Percentiles rank a stretch among this genome's conserved stretches.
phyloP scores from a whole-genome alignment of 2,113 vertebrate species.

The Pseudorectes ferrugineus region DNA sequence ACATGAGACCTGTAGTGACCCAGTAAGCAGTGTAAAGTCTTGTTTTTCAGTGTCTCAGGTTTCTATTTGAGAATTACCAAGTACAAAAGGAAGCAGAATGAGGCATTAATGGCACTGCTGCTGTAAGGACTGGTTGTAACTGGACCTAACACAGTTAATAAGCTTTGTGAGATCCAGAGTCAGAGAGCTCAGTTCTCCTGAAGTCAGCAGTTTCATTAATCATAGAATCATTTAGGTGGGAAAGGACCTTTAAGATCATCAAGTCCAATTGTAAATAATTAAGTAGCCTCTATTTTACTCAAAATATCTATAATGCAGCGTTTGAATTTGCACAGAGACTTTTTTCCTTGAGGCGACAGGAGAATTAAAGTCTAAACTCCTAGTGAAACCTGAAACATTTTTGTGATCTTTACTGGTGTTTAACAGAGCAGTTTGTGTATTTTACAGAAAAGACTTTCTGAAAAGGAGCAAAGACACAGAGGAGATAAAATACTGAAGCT shows the following conservation, averaged over 20 bases:
- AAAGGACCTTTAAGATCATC: neutral
- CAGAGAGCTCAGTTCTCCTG: neutral
- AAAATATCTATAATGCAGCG: neutral
- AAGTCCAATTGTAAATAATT: neutral
- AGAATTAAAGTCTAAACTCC: neutral
- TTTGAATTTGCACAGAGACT: neutral
- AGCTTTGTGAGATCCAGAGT: neutral
- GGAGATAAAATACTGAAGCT: neutral
- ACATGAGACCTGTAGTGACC: neutral
- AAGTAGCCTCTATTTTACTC: neutral
- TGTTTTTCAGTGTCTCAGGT: neutral
- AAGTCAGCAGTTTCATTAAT: neutral
- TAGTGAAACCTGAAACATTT: neutral
- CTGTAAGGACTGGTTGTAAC: neutral
- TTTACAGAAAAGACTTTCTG: neutral
- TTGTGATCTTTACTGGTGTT: neutral
- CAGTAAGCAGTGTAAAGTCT: neutral
- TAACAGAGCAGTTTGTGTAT: neutral
- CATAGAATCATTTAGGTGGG: neutral
- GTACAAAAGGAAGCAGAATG: neutral
- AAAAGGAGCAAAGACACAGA: neutral
- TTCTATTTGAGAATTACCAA: neutral
- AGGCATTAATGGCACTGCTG: neutral
- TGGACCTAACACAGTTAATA: neutral
- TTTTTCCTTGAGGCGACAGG: neutral